Evolutionary conservation across 1,140 invertebrate species (phyloP), one percentile per base, ranked within the genome.

Genomic region (Belonocnema kinseyi): DNA sequence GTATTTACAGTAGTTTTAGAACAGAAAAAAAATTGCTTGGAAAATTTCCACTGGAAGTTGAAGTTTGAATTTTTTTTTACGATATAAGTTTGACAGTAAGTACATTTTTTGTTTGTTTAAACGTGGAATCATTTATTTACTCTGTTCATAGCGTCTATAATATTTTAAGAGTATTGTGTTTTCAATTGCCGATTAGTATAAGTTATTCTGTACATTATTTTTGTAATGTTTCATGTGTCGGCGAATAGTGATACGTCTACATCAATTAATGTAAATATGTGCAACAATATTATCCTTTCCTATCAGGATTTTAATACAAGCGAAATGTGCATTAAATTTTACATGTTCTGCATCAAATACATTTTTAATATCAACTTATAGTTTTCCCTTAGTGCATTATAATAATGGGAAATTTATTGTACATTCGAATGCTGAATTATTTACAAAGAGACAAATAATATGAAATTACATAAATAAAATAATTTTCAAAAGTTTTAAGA

Each of bases 141-240:
- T 66, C 26, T 40, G 26, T 66, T 14, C 33, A 40, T 66, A 40
- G 26, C 26, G 26, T 33, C 1, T 0, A 33, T 26, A n/a, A 21
- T 26, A 61, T 66, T 40, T 66, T 40, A 66, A 66, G 61, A 66
- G 16, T 66, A 33, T 33, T 33, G 33, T 40, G 40, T 26, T 66
- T 66, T 40, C 21, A n/a, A 66, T 66, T 66, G 26, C 61, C 26
- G 33, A 66, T 66, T 66, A 66, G 26, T 66, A 40, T 66, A 66
- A 66, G 61, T 66, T 66, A 8, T 66, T 66, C 61, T 66, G 61
- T 66, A 66, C 61, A 66, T 66, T 66, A 66, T 66, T 66, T 46
- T 66, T 66, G 61, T 66, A 40, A 66, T 66, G 6, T 66, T 11
- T 66, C 26, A 33, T 66, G 46, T 40, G 16, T 40, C 61, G 26